These are phyloP conservation scores for Planiliza haematocheilus DNA, from an alignment of 2,113 vertebrate genomes.

Conservation along the genomic window DNA sequence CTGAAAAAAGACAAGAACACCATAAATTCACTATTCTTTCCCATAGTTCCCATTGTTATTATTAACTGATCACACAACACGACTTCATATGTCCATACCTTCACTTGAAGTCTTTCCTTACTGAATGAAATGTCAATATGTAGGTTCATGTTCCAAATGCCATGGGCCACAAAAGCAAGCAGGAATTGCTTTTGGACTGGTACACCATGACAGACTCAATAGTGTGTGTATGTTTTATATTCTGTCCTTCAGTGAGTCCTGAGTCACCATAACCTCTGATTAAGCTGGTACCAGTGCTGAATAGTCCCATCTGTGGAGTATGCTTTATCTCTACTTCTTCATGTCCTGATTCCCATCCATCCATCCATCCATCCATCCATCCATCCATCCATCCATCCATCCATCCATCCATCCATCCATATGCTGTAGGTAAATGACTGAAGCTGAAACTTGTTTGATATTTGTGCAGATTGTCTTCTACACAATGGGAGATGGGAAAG, in stretches of 20 bases:
- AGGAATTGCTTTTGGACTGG: constrained; percentile 4
- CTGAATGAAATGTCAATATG: too few relatives aligned
- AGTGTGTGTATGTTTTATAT: constrained; percentile 21
- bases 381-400: neutral
- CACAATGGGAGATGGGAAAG: neutral
- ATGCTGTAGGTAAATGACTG: neutral
- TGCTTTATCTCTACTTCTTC: neutral
- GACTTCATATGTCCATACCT: too few relatives aligned
- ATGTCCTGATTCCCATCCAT: constrained; percentile 11
- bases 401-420: neutral
- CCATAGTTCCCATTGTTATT: too few relatives aligned
- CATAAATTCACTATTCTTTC: too few relatives aligned
- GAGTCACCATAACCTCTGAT: constrained; percentile 40
- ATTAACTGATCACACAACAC: too few relatives aligned
- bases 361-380: constrained; percentile 13
- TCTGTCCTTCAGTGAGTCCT: constrained; percentile 29
- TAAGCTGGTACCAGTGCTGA: constrained; percentile 28
- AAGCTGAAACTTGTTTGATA: too few relatives aligned
- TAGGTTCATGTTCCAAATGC: too few relatives aligned
- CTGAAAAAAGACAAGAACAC: too few relatives aligned
- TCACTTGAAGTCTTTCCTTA: too few relatives aligned
- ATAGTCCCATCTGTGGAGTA: constrained; percentile 24
- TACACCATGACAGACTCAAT: constrained; percentile 10
- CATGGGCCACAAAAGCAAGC: neutral
- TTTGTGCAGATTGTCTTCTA: neutral